These are phyloP conservation scores for Metallyticus violacea DNA, from an alignment of 2,888 invertebrate species.

Conservation along the genomic window DNA sequence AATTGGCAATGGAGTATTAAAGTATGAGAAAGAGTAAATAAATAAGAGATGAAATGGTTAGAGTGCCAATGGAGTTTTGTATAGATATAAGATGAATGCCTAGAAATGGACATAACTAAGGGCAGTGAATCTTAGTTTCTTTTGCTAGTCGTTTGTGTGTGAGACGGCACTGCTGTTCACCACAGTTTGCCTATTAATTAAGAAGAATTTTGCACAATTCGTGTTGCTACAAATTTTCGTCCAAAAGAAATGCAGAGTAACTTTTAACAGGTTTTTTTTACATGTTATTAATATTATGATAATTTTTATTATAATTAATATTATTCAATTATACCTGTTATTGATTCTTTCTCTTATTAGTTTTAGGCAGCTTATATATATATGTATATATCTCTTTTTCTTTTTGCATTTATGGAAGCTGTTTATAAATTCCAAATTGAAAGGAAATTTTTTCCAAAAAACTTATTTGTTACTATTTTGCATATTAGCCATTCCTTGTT, in stretches of 20 bases:
- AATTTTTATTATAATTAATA: conserved; percentile 22
- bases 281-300: conserved; percentile 28
- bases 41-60: neutral
- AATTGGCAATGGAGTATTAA: neutral
- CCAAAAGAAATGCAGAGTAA: conserved; percentile 14
- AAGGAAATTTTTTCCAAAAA: neutral
- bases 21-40: neutral
- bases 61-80: neutral
- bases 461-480: conserved; percentile 27
- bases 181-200: conserved; percentile 29
- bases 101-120: neutral
- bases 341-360: conserved; percentile 24
- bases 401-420: neutral
- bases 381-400: neutral
- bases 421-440: neutral
- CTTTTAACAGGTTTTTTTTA: conserved; percentile 8
- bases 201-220: conserved; percentile 27
- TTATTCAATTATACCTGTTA: conserved; percentile 20
- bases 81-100: neutral
- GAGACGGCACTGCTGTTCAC: conserved; percentile 14
- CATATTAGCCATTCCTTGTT: conserved; percentile 26
- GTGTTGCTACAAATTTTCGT: conserved; percentile 27
- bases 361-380: conserved; percentile 31
- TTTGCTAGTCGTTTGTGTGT: conserved; percentile 27
- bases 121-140: conserved; percentile 3